Conservation (phyloP, 1,140 invertebrate genomes). For the Magallana ariakensis region DNA sequence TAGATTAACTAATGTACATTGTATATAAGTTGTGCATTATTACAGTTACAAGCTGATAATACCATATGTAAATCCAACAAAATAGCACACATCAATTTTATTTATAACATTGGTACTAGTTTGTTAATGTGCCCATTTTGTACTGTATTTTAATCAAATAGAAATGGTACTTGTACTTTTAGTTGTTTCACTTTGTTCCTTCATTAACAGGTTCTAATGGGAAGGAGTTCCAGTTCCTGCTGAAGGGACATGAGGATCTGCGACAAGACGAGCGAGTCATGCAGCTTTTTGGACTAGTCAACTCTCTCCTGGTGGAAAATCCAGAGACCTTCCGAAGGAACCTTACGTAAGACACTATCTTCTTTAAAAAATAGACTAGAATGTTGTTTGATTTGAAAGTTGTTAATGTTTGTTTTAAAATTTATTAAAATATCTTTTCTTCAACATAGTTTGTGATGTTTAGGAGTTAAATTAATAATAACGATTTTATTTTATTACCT, state of each 20-base stretch:
- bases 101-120: too few relatives aligned
- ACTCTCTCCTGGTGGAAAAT: conserved; percentile 95
- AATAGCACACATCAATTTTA: too few relatives aligned
- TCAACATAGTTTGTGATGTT: too few relatives aligned
- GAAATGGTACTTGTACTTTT: background rate
- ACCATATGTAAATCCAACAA: too few relatives aligned
- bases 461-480: too few relatives aligned
- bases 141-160: too few relatives aligned
- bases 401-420: background rate
- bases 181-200: background rate
- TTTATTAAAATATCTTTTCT: too few relatives aligned
- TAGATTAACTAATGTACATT: background rate
- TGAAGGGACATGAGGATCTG: conserved; percentile 99
- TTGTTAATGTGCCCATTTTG: too few relatives aligned
- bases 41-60: too few relatives aligned
- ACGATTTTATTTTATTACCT: too few relatives aligned
- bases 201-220: conserved; percentile 90
- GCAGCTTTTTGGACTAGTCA: conserved; percentile 99
- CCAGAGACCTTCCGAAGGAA: conserved; percentile 97
- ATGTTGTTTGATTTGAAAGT: background rate
- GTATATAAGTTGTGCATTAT: background rate
- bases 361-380: background rate
- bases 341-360: conserved; percentile 84
- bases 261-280: conserved; percentile 99
- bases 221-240: conserved; percentile 97